phyloP scores from a whole-genome alignment of 2,888 invertebrate genomes.

The Parnassius smintheus region DNA sequence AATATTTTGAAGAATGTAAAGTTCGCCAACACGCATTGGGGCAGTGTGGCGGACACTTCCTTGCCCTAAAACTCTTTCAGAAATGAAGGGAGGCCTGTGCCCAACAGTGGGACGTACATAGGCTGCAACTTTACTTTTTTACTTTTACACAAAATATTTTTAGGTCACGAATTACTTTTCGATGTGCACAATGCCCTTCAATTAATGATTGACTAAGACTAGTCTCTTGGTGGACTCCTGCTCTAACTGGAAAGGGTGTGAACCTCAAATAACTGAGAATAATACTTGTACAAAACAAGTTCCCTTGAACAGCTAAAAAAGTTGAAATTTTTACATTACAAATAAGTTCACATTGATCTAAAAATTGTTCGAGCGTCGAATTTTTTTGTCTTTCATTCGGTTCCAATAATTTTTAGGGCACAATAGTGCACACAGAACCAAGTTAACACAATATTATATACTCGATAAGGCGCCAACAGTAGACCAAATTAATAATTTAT shows the following conservation, averaged over 20 bases:
- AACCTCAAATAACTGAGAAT: constrained; percentile 3
- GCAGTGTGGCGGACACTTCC: no score
- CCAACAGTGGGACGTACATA: no score
- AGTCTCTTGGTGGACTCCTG: constrained; percentile 13
- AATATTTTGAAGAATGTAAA: no score
- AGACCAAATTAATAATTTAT: constrained; percentile 60
- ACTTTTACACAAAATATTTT: no score
- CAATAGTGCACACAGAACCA: constrained; percentile 50
- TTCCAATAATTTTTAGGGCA: constrained; percentile 62
- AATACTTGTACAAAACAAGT: constrained; percentile 15
- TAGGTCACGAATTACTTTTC: no score
- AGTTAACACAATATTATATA: constrained; percentile 39
- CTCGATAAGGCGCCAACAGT: constrained; percentile 42
- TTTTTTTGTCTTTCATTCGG: constrained; percentile 44
- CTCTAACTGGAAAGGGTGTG: constrained; percentile 22
- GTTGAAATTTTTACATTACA: constrained; percentile 40
- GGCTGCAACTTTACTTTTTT: no score
- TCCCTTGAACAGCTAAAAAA: constrained; percentile 39
- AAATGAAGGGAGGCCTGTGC: no score
- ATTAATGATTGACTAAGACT: constrained; percentile 6
- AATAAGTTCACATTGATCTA: constrained; percentile 45
- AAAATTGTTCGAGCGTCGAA: constrained; percentile 43
- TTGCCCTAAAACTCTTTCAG: no score
- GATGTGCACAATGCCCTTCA: neutral
- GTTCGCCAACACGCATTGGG: no score